Evolutionary conservation across 2,797 vertebrate species (phyloP).

Genomic region (Nannoperca obscura): DNA sequence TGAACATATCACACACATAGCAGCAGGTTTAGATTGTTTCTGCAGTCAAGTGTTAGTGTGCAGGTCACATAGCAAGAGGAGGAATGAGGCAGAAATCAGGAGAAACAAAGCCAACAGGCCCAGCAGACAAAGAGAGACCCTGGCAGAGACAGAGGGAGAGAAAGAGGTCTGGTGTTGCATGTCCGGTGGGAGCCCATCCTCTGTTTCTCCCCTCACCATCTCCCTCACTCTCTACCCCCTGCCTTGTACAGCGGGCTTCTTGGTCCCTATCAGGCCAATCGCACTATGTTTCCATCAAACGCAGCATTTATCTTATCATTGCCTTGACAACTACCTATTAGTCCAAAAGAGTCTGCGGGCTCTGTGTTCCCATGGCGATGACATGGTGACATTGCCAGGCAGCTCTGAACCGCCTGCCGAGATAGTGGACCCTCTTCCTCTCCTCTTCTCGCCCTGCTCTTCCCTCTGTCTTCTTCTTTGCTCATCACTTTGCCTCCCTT

Average conservation of each 20-base stretch:
- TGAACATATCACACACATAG: constrained; percentile 70
- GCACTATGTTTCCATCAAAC: constrained; percentile 84
- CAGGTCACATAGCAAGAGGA: constrained; percentile 77
- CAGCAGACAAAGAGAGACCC: constrained; percentile 64
- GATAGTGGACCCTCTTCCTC: constrained; percentile 66
- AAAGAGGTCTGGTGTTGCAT: constrained; percentile 65
- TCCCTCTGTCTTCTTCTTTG: constrained; percentile 50
- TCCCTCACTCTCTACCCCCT: constrained; percentile 29
- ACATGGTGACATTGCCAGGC: constrained; percentile 84
- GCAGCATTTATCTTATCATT: constrained; percentile 86
- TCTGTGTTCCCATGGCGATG: constrained; percentile 80
- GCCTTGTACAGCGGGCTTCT: constrained; percentile 66
- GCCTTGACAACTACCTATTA: constrained; percentile 87
- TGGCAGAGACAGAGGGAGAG: constrained; percentile 48
- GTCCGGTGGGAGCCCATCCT: constrained; percentile 66
- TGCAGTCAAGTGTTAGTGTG: constrained; percentile 74
- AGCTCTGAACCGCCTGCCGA: constrained; percentile 73
- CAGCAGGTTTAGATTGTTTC: constrained; percentile 75
- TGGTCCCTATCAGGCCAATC: constrained; percentile 78
- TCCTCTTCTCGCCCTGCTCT: constrained; percentile 55
- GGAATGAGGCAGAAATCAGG: constrained; percentile 69
- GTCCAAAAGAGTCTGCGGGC: constrained; percentile 76
- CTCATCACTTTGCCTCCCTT: constrained; percentile 31
- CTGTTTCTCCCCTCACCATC: constrained; percentile 42
- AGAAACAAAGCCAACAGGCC: constrained; percentile 55